Percentiles rank a stretch among this genome's conserved stretches.
Conservation (phyloP, 2,888 invertebrate species). For the Dugesia japonica region DNA sequence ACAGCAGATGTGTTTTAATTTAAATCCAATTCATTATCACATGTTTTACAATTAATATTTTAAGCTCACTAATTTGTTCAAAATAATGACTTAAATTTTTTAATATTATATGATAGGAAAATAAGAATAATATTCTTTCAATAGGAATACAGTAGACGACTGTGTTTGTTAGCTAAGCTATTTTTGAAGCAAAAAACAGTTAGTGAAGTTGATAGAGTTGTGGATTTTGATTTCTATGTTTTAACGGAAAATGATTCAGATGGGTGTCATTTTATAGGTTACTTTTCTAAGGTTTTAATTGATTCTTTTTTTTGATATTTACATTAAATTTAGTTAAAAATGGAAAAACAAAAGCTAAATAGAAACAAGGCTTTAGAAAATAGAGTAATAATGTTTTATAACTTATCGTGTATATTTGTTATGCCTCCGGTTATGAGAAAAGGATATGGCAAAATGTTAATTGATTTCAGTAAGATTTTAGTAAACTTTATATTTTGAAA, state of each 20-base stretch:
- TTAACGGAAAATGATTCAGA: constrained; percentile 72
- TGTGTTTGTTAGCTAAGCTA: constrained; percentile 87
- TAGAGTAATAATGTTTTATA: constrained; percentile 60
- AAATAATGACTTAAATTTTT: no score
- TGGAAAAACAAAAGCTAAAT: constrained; percentile 29
- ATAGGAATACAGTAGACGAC: constrained; percentile 73
- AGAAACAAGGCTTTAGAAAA: constrained; percentile 23
- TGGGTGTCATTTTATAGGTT: constrained; percentile 79
- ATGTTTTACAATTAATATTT: no score
- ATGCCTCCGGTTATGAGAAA: constrained; percentile 86
- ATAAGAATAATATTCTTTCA: no score
- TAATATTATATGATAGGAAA: no score
- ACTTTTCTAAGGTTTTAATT: constrained; percentile 72
- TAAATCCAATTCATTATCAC: no score
- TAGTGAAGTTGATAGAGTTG: constrained; percentile 71
- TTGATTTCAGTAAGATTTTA: constrained; percentile 99
- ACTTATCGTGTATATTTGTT: constrained; percentile 90
- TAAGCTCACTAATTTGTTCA: no score
- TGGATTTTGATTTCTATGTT: constrained; percentile 92
- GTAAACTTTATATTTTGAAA: no score
- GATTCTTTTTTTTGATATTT: neutral
- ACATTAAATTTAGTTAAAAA: constrained; percentile 25
- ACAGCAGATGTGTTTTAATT: no score
- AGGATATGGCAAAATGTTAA: constrained; percentile 86
- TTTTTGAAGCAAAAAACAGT: constrained; percentile 95